Percentiles rank a stretch among this genome's conserved stretches.
Conservation (phyloP, 2,797 vertebrate genomes). For the Amazona ochrocephala region DNA sequence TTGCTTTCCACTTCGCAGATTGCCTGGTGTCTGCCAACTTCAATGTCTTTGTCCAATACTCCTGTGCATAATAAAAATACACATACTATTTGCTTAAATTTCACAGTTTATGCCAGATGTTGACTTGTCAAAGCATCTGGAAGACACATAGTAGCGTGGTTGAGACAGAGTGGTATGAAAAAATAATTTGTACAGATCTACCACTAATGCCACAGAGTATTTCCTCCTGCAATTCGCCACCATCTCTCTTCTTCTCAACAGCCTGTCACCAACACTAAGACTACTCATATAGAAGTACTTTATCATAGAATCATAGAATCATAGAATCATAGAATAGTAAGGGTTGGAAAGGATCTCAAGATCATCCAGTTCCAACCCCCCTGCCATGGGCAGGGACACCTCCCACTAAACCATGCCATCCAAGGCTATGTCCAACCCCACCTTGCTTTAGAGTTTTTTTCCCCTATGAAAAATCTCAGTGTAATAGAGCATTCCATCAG, state of each 20-base stretch:
- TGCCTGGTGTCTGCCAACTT: not conserved
- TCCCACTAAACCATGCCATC: too few species aligned
- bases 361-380: too few species aligned
- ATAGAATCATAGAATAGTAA: too few species aligned
- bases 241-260: conserved; percentile 11
- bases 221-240: not conserved
- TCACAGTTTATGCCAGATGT: not conserved
- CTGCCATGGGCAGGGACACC: too few species aligned
- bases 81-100: not conserved
- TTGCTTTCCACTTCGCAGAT: not conserved
- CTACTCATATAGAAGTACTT: conserved; percentile 17
- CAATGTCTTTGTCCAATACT: not conserved
- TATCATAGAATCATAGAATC: not conserved
- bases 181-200: not conserved
- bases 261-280: not conserved
- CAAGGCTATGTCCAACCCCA: too few species aligned
- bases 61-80: not conserved
- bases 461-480: conserved; percentile 10
- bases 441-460: conserved; percentile 7
- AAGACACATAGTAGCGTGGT: not conserved
- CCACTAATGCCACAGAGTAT: not conserved
- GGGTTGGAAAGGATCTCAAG: too few species aligned
- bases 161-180: not conserved
- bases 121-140: not conserved
- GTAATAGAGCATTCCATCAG: conserved; percentile 52